Conservation (phyloP, 2,888 invertebrate species). For the Lysandra bellargus region DNA sequence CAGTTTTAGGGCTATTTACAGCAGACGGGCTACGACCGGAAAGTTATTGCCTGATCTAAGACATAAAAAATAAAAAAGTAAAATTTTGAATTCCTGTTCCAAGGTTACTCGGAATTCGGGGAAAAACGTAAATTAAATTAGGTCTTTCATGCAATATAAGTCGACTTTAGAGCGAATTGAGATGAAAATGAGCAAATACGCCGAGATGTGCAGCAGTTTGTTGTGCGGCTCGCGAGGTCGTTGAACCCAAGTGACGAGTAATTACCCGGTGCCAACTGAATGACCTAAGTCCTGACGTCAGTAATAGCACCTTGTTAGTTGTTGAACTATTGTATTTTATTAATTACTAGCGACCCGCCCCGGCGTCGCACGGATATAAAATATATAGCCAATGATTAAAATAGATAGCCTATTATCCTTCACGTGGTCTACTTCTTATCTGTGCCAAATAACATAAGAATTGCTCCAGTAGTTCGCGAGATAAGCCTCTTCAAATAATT, state of each 20-base stretch:
- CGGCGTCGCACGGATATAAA: too few relatives aligned
- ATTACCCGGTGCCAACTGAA: slow-evolving; percentile 7
- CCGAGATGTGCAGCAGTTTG: slow-evolving; percentile 9
- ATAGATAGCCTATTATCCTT: too few relatives aligned
- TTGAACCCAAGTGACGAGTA: slow-evolving; percentile 19
- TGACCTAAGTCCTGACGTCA: slow-evolving; percentile 4
- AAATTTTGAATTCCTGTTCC: not conserved
- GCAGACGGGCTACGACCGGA: not conserved
- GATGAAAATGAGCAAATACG: not conserved
- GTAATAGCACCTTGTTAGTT: not conserved
- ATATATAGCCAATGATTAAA: too few relatives aligned
- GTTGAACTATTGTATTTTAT: not conserved
- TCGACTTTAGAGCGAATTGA: not conserved
- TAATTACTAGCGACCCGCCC: too few relatives aligned
- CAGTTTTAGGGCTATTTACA: not conserved
- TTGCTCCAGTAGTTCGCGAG: too few relatives aligned
- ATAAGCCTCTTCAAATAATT: too few relatives aligned
- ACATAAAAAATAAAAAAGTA: not conserved
- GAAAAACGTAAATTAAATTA: not conserved
- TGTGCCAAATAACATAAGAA: too few relatives aligned
- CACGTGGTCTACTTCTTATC: too few relatives aligned
- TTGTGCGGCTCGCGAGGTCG: not conserved
- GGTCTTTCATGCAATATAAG: not conserved
- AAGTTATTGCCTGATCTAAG: slow-evolving; percentile 2
- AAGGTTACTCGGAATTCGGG: not conserved